Conservation (phyloP, 1,140 invertebrate genomes). For the Theocolax elegans region DNA sequence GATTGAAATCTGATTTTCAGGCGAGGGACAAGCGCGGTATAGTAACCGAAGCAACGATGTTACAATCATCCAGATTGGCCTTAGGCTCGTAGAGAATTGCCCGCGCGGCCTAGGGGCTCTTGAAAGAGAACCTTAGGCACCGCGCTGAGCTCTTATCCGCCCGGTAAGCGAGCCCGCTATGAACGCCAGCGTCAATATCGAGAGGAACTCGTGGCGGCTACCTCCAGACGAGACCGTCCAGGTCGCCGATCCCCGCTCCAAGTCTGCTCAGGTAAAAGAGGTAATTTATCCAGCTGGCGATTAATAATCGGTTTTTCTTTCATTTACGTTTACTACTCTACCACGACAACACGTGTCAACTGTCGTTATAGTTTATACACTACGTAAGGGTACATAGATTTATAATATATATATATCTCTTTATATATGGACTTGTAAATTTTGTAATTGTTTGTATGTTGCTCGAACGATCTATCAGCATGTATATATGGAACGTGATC, state of each 20-base stretch:
- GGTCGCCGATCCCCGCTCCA: constrained; percentile 82
- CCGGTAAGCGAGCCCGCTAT: constrained; percentile 68
- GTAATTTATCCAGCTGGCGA: constrained; percentile 40
- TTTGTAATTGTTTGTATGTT: too few species aligned
- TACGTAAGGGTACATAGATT: too few species aligned
- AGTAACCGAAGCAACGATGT: not conserved
- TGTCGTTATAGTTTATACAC: too few species aligned
- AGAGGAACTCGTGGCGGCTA: constrained; percentile 86
- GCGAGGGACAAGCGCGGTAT: not conserved
- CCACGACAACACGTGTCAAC: too few species aligned
- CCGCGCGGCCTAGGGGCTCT: constrained; percentile 26
- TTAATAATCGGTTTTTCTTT: not conserved
- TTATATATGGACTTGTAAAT: too few species aligned
- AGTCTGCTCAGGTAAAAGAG: constrained; percentile 74
- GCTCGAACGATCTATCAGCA: too few species aligned
- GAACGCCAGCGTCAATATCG: constrained; percentile 85
- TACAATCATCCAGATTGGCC: not conserved
- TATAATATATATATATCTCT: too few species aligned
- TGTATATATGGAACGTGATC: too few species aligned
- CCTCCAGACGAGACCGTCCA: constrained; percentile 89
- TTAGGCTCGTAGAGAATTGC: constrained; percentile 41
- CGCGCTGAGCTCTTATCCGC: not conserved
- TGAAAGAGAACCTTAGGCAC: not conserved
- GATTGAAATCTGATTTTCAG: too few species aligned
- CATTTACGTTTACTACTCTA: too few species aligned